Evolutionary conservation across 37 sponge, comb jelly and placozoan genomes (phyloP).

Genomic region (Ephydatia muelleri): DNA sequence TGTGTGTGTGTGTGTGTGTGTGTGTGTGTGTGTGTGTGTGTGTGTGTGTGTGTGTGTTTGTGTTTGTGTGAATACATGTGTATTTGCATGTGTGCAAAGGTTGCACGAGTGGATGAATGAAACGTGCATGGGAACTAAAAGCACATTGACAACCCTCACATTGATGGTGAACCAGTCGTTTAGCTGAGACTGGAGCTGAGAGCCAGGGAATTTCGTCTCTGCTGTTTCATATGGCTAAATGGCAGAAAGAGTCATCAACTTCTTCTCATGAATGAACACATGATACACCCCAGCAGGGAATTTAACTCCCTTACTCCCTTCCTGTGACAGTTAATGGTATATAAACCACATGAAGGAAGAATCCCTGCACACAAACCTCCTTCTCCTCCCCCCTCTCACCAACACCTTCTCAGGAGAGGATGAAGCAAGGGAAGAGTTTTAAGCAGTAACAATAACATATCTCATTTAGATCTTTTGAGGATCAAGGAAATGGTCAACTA

Average conservation of each 20-base stretch:
- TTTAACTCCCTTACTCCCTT: constrained; percentile 2
- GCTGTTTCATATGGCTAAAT: constrained; percentile 15
- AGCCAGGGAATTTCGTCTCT: constrained; percentile 7
- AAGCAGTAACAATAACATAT: too few relatives aligned
- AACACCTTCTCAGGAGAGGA: too few relatives aligned
- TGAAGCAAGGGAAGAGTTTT: too few relatives aligned
- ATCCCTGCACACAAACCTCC: too few relatives aligned
- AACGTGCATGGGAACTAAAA: background rate
- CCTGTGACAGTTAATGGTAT: too few relatives aligned
- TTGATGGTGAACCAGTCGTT: constrained; percentile 24
- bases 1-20: background rate
- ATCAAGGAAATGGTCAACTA: too few relatives aligned
- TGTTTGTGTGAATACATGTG: background rate
- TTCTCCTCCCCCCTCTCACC: too few relatives aligned
- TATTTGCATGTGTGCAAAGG: background rate
- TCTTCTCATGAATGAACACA: background rate
- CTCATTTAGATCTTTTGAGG: too few relatives aligned
- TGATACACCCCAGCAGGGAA: background rate
- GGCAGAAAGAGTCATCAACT: background rate
- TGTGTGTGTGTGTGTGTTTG: background rate
- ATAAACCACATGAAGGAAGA: too few relatives aligned
- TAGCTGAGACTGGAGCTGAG: constrained; percentile 8
- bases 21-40: background rate
- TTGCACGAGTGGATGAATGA: background rate
- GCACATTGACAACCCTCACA: constrained; percentile 10